Percentiles rank a stretch among this genome's conserved stretches.
phyloP scores from a whole-genome alignment of 1,140 invertebrate species.

The Rhynchophorus ferrugineus region DNA sequence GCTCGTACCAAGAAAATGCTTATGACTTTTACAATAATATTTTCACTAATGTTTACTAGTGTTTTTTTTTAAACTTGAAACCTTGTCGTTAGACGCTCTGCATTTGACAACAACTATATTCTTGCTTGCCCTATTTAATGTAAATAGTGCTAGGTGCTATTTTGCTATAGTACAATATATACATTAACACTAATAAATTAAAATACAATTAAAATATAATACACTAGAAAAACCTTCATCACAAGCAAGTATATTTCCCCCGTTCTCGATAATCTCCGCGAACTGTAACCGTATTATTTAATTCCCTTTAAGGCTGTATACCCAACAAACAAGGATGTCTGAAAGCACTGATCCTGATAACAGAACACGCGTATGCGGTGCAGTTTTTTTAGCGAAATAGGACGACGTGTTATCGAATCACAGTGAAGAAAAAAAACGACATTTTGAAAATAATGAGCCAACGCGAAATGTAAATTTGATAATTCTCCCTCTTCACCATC shows the following conservation, averaged over 20 bases:
- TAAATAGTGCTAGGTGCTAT: slow-evolving; percentile 33
- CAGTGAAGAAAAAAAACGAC: too few relatives aligned
- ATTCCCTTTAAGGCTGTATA: too few relatives aligned
- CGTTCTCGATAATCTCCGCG: too few relatives aligned
- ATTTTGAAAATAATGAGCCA: too few relatives aligned
- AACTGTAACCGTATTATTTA: too few relatives aligned
- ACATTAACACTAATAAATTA: slow-evolving; percentile 34
- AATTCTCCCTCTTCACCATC: too few relatives aligned
- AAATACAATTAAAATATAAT: slow-evolving; percentile 28
- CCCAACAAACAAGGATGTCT: too few relatives aligned
- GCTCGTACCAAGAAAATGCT: slow-evolving; percentile 6
- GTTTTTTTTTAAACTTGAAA: slow-evolving; percentile 8
- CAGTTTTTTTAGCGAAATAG: too few relatives aligned
- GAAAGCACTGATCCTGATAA: too few relatives aligned
- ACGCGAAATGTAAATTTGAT: too few relatives aligned
- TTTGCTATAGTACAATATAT: slow-evolving; percentile 35
- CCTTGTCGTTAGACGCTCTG: slow-evolving; percentile 21
- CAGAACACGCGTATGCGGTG: too few relatives aligned
- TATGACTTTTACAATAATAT: slow-evolving; percentile 9
- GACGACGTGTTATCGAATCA: too few relatives aligned
- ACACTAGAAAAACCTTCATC: slow-evolving; percentile 25
- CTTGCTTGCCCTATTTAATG: slow-evolving; percentile 35
- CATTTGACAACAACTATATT: slow-evolving; percentile 23
- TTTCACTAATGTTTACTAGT: slow-evolving; percentile 14
- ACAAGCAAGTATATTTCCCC: slow-evolving; percentile 5